Evolutionary conservation across 1,140 invertebrate species (phyloP), one percentile per base, ranked within the genome.

Genomic region (Frieseomelitta varia): DNA sequence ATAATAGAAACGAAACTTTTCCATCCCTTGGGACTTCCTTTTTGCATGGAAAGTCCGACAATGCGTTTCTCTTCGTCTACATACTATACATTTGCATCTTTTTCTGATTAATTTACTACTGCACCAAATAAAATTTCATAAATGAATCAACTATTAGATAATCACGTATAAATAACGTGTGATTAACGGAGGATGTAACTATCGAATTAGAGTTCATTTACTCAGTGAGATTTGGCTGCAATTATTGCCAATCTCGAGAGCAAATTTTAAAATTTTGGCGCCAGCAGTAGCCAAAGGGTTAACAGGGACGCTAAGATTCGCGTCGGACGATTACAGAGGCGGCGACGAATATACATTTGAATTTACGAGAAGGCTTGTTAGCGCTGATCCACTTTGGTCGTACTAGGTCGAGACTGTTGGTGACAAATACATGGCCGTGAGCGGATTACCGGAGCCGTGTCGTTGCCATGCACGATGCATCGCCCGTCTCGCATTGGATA

Each of bases 401-500:
- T 51, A 81, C 69, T 93, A 99, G 99, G 99, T 99, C 63, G 99
- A 99, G 95, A 99, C 99, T n/a, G 98, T 99, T 34, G 99, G 99
- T 88, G 99, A 99, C 95, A 99, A 99, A 93, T 99, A 99, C 94
- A 99, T 99, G 99, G 98, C 99, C 2, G 98, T 99, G 11, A 99
- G 98, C 88, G 99, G 99, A 30, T 95, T 99, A 72, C 99, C 99
- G 1, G 99, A 99, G 92, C 97, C 97, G 24, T 98, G 98, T 94
- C 96, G 96, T 84, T 97, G 97, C 72, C 99, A 99, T 93, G 98
- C 99, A 34, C 97, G 97, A 90, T 99, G 98, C 92, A 99, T 99
- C 90, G 98, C 98, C 0, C 96, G 97, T 73, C 95, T 99, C 27
- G 98, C 99, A 10, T 93, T 99, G 21, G 98, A 99, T 91, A 99